A percentile compares a stretch with the other conserved stretches of the same genome.
Conservation (phyloP, 1,140 invertebrate species). For the Zaprionus gabonicus region DNA sequence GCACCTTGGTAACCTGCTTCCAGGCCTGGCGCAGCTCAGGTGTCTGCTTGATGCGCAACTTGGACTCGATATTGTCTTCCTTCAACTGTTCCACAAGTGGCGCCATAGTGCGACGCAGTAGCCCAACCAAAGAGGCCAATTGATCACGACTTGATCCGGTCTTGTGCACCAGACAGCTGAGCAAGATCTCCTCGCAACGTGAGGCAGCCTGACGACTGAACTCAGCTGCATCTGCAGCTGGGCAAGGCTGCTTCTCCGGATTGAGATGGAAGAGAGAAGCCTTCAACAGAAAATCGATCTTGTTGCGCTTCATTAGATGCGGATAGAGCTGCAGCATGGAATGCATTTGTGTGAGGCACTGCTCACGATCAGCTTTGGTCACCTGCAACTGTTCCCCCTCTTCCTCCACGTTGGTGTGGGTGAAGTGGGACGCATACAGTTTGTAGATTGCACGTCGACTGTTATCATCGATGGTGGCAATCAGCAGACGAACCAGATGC, state of each 20-base stretch:
- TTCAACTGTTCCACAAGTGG: not conserved
- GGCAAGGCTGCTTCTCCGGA: slow-evolving; percentile 3
- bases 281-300: slow-evolving; percentile 20
- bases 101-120: slow-evolving; percentile 19
- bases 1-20: slow-evolving; percentile 37
- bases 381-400: not conserved
- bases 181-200: slow-evolving; percentile 55
- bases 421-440: slow-evolving; percentile 25
- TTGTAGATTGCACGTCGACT: slow-evolving; percentile 32
- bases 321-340: slow-evolving; percentile 25
- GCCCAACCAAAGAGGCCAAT: not conserved
- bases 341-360: slow-evolving; percentile 58
- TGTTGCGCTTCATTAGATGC: slow-evolving; percentile 14
- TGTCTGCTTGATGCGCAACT: slow-evolving; percentile 18
- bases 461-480: slow-evolving; percentile 6
- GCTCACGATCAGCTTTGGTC: slow-evolving; percentile 4
- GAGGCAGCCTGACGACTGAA: slow-evolving; percentile 45
- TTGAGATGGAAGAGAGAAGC: slow-evolving; percentile 43
- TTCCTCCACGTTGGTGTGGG: not conserved
- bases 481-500: slow-evolving; percentile 27
- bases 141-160: not conserved
- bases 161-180: slow-evolving; percentile 36
- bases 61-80: not conserved
- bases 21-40: slow-evolving; percentile 29
- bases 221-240: slow-evolving; percentile 16